Percentiles rank a stretch among this genome's conserved stretches.
These are phyloP conservation scores for Antigone vipio DNA, from an alignment of 2,113 vertebrate genomes.

Conservation along the genomic window DNA sequence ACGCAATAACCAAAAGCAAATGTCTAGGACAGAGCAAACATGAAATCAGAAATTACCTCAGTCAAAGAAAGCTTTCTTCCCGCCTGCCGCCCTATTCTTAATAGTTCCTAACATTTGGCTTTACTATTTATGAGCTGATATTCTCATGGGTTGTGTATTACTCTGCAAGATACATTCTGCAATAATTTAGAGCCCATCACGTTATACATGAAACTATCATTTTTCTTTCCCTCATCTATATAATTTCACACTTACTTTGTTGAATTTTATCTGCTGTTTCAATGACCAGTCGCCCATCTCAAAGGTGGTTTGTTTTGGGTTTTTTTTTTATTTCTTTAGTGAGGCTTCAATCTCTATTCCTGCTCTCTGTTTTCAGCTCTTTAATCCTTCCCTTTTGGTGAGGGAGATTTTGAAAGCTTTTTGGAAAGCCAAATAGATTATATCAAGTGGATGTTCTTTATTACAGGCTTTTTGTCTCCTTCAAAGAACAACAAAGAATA, in stretches of 20 bases:
- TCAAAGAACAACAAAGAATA: not conserved
- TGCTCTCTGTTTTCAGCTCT: not conserved
- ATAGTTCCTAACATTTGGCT: not conserved
- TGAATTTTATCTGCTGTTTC: not conserved
- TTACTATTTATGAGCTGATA: not conserved
- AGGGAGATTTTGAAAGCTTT: not conserved
- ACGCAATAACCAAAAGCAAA: not conserved
- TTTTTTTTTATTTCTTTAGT: not conserved
- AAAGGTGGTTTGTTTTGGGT: not conserved
- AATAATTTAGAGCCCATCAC: not conserved
- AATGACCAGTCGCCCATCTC: not conserved
- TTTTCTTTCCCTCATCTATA: not conserved
- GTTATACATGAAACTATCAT: not conserved
- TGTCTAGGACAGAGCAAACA: not conserved
- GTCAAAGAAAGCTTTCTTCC: not conserved
- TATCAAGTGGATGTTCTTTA: not conserved
- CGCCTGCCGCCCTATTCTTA: rapidly evolving
- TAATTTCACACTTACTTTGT: not conserved
- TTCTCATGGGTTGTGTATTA: not conserved
- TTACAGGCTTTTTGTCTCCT: not conserved
- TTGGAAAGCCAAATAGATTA: not conserved
- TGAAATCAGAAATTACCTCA: not conserved
- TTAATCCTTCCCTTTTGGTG: not conserved
- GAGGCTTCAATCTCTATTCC: not conserved
- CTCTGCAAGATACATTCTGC: not conserved